Conservation (phyloP, 2,113 vertebrate genomes). For the Hydropotes inermis region DNA sequence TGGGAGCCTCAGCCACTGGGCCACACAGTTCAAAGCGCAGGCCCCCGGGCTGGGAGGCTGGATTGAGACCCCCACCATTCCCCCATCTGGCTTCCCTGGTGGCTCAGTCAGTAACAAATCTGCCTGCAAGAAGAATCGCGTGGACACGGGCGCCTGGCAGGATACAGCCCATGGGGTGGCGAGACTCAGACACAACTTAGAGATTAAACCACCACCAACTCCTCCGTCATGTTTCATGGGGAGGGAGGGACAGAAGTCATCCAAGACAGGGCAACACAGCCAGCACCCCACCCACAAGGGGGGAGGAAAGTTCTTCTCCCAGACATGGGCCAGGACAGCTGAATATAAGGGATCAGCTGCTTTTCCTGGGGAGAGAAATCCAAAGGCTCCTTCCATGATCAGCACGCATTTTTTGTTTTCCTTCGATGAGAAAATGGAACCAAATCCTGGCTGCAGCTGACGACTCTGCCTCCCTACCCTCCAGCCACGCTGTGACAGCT, state of each 20-base stretch:
- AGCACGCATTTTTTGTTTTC: rapidly evolving
- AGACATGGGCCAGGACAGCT: neutral
- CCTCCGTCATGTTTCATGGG: neutral
- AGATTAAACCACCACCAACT: neutral
- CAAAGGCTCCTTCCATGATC: neutral
- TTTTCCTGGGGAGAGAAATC: neutral
- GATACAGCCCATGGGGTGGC: neutral
- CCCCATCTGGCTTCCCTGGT: neutral
- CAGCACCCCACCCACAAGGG: neutral
- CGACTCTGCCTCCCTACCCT: rapidly evolving
- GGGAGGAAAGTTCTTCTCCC: neutral
- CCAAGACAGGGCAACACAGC: neutral
- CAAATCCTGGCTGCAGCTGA: neutral
- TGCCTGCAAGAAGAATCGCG: neutral
- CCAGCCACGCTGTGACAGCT: neutral
- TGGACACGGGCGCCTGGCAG: neutral
- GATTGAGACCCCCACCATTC: neutral
- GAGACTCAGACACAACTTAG: neutral
- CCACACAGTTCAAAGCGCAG: neutral
- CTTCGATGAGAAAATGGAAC: neutral
- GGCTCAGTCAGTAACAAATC: neutral
- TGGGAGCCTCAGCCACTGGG: neutral
- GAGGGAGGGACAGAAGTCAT: neutral
- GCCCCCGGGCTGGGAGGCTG: neutral
- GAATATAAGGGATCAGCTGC: rapidly evolving